Conservation (phyloP, 2,113 vertebrate genomes). For the Brachyhypopomus gauderio region DNA sequence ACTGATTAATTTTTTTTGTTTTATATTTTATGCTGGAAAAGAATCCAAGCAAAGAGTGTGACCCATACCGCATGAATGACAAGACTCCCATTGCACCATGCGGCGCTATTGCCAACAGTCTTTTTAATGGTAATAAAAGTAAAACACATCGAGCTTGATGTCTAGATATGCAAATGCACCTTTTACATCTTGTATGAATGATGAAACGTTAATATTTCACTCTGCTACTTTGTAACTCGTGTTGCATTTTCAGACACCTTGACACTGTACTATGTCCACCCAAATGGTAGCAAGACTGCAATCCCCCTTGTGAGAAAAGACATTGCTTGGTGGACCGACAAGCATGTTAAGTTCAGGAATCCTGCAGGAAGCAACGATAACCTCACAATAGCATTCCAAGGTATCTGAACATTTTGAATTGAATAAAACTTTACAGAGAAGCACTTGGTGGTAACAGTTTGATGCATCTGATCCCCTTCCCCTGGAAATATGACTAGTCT, state of each 20-base stretch:
- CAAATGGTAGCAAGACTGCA: slow-evolving; percentile 68
- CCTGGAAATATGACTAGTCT: no score
- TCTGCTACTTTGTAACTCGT: background rate
- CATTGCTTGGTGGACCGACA: slow-evolving; percentile 99
- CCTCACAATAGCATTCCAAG: slow-evolving; percentile 81
- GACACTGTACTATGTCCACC: slow-evolving; percentile 76
- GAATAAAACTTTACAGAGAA: background rate
- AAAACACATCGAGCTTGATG: background rate
- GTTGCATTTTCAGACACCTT: slow-evolving; percentile 81
- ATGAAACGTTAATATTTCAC: background rate
- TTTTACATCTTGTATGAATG: background rate
- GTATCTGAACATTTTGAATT: slow-evolving; percentile 63
- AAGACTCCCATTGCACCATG: slow-evolving; percentile 88
- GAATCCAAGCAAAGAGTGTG: slow-evolving; percentile 94
- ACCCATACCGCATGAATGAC: slow-evolving; percentile 85
- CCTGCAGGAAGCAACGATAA: slow-evolving; percentile 79
- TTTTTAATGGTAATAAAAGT: slow-evolving; percentile 89
- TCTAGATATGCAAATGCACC: background rate
- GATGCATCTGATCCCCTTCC: no score
- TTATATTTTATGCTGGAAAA: slow-evolving; percentile 56
- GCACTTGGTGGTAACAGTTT: background rate
- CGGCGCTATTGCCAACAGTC: slow-evolving; percentile 97
- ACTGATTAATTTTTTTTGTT: background rate
- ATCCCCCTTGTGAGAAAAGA: slow-evolving; percentile 86
- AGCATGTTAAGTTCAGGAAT: slow-evolving; percentile 97